Conservation (phyloP, 2,888 invertebrate genomes). For the Cosmia pyralina region DNA sequence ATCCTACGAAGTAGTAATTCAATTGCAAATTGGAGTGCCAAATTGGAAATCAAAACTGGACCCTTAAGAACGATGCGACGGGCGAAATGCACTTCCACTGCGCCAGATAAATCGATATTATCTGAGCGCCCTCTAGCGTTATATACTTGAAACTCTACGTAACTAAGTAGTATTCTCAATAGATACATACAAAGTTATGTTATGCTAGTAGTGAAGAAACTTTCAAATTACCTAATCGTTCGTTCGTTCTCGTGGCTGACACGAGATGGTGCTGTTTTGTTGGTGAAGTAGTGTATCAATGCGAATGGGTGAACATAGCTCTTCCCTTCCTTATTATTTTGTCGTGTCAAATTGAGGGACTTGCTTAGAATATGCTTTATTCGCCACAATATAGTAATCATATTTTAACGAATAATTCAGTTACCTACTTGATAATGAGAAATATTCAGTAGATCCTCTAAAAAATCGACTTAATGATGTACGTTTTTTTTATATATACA, state of each 20-base stretch:
- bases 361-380: no score
- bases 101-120: background rate
- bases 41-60: background rate
- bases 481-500: no score
- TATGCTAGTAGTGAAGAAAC: background rate
- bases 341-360: no score
- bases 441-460: no score
- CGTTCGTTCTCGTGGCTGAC: background rate
- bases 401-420: no score
- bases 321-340: no score
- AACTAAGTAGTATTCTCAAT: background rate
- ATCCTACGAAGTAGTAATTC: background rate
- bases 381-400: no score
- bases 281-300: background rate
- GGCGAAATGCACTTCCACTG: no score
- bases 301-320: background rate
- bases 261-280: constrained; percentile 27
- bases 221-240: constrained; percentile 17
- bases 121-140: constrained; percentile 29
- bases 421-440: no score
- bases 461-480: no score
- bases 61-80: no score
- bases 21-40: background rate
- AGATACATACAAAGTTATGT: background rate
- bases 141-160: background rate